A percentile compares a stretch with the other conserved stretches of the same genome.
Evolutionary conservation across 2,888 invertebrate species (phyloP).

Genomic region (Latrodectus hesperus): DNA sequence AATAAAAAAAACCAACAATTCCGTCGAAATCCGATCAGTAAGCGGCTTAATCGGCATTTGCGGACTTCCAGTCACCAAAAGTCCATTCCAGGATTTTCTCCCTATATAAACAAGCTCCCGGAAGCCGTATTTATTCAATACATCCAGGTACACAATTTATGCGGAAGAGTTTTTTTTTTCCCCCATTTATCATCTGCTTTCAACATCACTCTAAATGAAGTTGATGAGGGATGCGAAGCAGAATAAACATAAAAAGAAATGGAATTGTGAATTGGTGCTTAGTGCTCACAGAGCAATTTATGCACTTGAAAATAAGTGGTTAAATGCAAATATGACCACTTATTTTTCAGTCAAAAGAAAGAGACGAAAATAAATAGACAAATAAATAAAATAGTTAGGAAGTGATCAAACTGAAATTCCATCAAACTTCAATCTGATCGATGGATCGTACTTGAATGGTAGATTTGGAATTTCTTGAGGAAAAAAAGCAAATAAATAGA

Average conservation of each 20-base stretch:
- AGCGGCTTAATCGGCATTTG: constrained; percentile 54
- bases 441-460: not conserved
- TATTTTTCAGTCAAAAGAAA: not conserved
- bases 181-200: no score
- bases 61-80: constrained; percentile 7
- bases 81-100: not conserved
- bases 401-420: not conserved
- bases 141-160: not conserved
- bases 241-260: not conserved
- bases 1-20: not conserved
- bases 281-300: not conserved
- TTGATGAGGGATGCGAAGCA: not conserved
- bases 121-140: not conserved
- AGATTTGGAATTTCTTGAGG: not conserved
- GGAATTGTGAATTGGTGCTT: not conserved
- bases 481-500: not conserved
- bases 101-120: not conserved
- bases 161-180: not conserved
- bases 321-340: not conserved
- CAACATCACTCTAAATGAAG: no score
- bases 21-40: constrained; percentile 7
- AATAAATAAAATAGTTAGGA: not conserved
- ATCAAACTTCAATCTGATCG: not conserved
- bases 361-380: not conserved
- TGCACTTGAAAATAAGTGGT: not conserved